A percentile compares a stretch with the other conserved stretches of the same genome.
phyloP scores from a whole-genome alignment of 2,888 invertebrate species.

The Drosophila melanocephala region DNA sequence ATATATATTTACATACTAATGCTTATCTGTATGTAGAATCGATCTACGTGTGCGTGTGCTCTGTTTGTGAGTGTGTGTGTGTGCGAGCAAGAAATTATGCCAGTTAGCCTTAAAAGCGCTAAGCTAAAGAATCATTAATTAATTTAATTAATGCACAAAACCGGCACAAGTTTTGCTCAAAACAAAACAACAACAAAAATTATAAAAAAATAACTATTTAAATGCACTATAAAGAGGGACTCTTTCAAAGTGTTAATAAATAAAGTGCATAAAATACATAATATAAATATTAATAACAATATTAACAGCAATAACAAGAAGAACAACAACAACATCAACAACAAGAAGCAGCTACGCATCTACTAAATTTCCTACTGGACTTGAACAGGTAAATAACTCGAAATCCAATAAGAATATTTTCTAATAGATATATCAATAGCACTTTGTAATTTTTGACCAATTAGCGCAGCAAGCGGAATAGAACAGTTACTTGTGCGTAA shows the following conservation, averaged over 20 bases:
- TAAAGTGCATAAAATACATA: conserved; percentile 49
- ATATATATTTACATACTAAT: conserved; percentile 3
- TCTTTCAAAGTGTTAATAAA: conserved; percentile 21
- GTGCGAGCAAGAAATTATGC: conserved; percentile 69
- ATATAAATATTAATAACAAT: conserved; percentile 23
- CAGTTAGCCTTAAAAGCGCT: conserved; percentile 43
- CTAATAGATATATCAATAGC: neutral
- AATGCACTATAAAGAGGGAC: conserved; percentile 31
- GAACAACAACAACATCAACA: conserved; percentile 27
- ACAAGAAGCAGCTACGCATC: conserved; percentile 22
- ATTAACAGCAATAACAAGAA: conserved; percentile 34
- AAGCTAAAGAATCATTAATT: conserved; percentile 39
- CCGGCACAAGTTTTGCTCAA: conserved; percentile 71
- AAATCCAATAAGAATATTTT: neutral
- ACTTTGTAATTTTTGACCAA: conserved; percentile 12
- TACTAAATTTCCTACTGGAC: conserved; percentile 37
- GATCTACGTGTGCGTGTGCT: conserved; percentile 25
- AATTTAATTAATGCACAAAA: conserved; percentile 52
- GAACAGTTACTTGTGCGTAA: conserved; percentile 5
- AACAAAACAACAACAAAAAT: conserved; percentile 43
- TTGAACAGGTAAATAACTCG: conserved; percentile 65
- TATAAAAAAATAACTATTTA: conserved; percentile 34
- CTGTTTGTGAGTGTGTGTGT: conserved; percentile 34
- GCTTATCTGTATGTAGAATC: conserved; percentile 31
- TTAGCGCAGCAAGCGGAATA: conserved; percentile 29